phyloP scores from a whole-genome alignment of 2,113 vertebrate species.

The Microcebus tavaratra region DNA sequence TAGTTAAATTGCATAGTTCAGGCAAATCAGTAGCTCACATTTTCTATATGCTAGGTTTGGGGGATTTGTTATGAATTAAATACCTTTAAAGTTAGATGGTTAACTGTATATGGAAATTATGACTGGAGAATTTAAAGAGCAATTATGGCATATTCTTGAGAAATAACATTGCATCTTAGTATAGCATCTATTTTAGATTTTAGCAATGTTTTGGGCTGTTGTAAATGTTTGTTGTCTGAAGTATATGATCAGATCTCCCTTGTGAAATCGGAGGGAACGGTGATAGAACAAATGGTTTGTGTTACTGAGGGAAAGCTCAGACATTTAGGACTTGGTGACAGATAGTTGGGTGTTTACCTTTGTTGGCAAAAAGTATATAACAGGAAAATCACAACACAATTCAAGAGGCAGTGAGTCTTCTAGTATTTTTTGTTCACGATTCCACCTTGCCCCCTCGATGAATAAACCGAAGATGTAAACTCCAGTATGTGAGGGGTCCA shows the following conservation, averaged over 20 bases:
- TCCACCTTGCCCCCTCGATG: constrained; percentile 78
- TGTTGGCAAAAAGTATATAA: constrained; percentile 74
- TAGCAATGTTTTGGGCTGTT: background rate
- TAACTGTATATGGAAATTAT: background rate
- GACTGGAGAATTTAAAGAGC: background rate
- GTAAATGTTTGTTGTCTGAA: background rate
- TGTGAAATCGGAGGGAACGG: background rate
- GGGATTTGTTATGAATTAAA: background rate
- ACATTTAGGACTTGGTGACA: no score
- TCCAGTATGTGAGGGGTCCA: background rate
- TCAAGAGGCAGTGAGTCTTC: constrained; percentile 71
- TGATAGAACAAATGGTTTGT: no score
- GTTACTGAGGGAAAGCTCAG: background rate
- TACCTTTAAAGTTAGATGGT: no score
- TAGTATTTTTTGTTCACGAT: constrained; percentile 21
- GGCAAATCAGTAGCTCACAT: background rate
- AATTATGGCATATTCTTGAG: background rate
- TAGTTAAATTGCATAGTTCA: background rate
- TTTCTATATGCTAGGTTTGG: background rate
- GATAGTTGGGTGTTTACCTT: background rate
- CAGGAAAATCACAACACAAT: constrained; percentile 73
- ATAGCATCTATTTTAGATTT: background rate
- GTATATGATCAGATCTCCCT: background rate
- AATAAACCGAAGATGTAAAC: constrained; percentile 76
- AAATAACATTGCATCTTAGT: background rate